Evolutionary conservation across 2,888 invertebrate genomes (phyloP), one percentile per base, ranked within the genome.

Genomic region (Epirrhoe tristata): DNA sequence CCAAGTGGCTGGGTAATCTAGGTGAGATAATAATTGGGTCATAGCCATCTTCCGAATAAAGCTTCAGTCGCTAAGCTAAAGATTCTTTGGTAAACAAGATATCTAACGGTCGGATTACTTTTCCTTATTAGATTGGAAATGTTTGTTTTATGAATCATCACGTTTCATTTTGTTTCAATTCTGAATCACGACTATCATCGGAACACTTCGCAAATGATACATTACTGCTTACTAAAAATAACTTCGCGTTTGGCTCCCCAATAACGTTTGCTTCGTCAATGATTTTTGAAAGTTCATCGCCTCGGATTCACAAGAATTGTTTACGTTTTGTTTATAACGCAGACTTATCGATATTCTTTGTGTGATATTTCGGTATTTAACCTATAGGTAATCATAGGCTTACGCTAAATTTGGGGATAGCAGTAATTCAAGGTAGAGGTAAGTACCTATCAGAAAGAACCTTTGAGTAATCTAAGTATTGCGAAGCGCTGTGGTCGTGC

Each of bases 241-340:
- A 46, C 53, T 6, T 64, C 34, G 60, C 53, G 51, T 68, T 63
- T 68, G 68, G 68, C 68, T 58, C 54, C 57, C 50, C 24, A 57
- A 57, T 57, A 48, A 59, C 51, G 54, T 55, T 61, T 24, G 48
- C 43, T 34, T 53, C 60, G 64, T 51, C 67, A 61, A 50, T 63
- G 63, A 67, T 59, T 63, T 60, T 4, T 48, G 34, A 51, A 67
- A 68, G 68, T 64, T 68, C 68, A 55, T 55, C 61, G 64, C 60
- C 63, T 57, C 46, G 56, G n/a, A 32, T 50, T 61, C 53, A 39
- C 5, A 8, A n/a, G 24, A 51, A 62, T 63, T 64, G 54, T 63
- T 63, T 67, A 62, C 50, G 52, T 52, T 50, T 54, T 48, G 12
- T 46, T 16, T 16, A 6, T 16, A 12, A 16, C 16, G 39, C 10